Conservation (phyloP, 2,888 invertebrate species). For the Epirrhoe tristata region DNA sequence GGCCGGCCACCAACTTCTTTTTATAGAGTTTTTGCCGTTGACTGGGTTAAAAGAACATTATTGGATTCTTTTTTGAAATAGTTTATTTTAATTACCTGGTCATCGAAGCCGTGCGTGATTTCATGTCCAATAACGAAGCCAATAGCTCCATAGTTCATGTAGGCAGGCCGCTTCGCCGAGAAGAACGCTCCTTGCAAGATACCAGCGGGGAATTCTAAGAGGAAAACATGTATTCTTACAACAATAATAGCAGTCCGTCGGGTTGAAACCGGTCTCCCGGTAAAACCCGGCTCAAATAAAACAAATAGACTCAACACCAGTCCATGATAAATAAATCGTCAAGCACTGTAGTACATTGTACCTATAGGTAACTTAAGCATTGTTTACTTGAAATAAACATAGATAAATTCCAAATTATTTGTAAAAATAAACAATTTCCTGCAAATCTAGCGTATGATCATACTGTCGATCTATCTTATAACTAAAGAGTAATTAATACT, state of each 20-base stretch:
- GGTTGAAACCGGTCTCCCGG: not conserved
- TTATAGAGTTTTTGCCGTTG: too few relatives aligned
- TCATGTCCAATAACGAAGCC: slow-evolving; percentile 97
- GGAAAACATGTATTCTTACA: not conserved
- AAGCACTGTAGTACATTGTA: not conserved
- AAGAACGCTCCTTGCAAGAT: slow-evolving; percentile 97
- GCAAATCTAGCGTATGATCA: too few relatives aligned
- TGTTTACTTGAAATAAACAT: too few relatives aligned
- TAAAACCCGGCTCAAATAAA: not conserved
- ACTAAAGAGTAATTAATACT: too few relatives aligned
- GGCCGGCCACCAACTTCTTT: too few relatives aligned
- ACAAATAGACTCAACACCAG: not conserved
- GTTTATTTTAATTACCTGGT: slow-evolving; percentile 81
- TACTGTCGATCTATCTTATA: too few relatives aligned
- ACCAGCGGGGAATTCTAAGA: slow-evolving; percentile 95
- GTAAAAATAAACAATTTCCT: too few relatives aligned
- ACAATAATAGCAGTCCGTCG: not conserved
- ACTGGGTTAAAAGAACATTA: too few relatives aligned
- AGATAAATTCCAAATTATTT: too few relatives aligned
- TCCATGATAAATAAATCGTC: not conserved
- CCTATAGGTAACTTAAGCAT: too few relatives aligned
- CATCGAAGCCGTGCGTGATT: slow-evolving; percentile 96
- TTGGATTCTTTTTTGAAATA: too few relatives aligned
- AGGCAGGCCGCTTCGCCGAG: slow-evolving; percentile 93
- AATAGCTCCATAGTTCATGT: slow-evolving; percentile 96